Conservation (phyloP, 2,797 vertebrate genomes). For the Cyprinodon diabolis region DNA sequence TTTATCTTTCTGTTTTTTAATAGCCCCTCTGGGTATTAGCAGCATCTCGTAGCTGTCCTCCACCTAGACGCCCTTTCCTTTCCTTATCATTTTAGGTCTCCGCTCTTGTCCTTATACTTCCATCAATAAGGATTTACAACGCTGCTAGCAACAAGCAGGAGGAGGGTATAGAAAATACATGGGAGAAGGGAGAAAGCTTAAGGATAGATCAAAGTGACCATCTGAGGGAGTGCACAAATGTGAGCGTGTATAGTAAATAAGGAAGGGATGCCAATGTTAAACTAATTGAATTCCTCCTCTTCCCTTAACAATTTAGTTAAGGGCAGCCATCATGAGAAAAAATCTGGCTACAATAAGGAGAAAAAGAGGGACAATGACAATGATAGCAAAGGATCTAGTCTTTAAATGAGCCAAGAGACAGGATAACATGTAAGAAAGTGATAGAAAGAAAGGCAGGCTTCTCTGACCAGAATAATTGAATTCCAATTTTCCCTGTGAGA, state of each 20-base stretch:
- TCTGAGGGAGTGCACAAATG: constrained; percentile 42
- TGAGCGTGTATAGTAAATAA: constrained; percentile 58
- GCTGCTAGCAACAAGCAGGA: constrained; percentile 26
- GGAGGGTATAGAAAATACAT: constrained; percentile 25
- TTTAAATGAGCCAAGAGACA: constrained; percentile 39
- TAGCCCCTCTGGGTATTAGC: constrained; percentile 51
- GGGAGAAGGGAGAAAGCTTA: constrained; percentile 9
- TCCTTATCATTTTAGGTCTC: constrained; percentile 9
- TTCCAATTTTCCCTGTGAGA: constrained; percentile 73
- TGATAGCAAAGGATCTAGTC: constrained; percentile 33
- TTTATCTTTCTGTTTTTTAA: constrained; percentile 67
- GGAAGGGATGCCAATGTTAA: constrained; percentile 36
- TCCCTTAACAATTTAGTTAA: constrained; percentile 26
- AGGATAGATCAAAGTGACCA: constrained; percentile 46
- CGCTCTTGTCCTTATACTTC: constrained; percentile 29
- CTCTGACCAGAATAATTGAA: constrained; percentile 73
- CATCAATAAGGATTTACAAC: constrained; percentile 60
- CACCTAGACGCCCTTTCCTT: constrained; percentile 30
- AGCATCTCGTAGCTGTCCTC: constrained; percentile 51
- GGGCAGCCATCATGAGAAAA: constrained; percentile 37
- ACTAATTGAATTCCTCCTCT: constrained; percentile 63
- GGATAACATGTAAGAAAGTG: constrained; percentile 57
- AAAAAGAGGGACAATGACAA: constrained; percentile 6
- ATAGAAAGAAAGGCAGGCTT: constrained; percentile 37
- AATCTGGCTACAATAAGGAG: constrained; percentile 24